Evolutionary conservation across 2,888 invertebrate species (phyloP), one percentile per base, ranked within the genome.

Genomic region (Congeria kusceri): DNA sequence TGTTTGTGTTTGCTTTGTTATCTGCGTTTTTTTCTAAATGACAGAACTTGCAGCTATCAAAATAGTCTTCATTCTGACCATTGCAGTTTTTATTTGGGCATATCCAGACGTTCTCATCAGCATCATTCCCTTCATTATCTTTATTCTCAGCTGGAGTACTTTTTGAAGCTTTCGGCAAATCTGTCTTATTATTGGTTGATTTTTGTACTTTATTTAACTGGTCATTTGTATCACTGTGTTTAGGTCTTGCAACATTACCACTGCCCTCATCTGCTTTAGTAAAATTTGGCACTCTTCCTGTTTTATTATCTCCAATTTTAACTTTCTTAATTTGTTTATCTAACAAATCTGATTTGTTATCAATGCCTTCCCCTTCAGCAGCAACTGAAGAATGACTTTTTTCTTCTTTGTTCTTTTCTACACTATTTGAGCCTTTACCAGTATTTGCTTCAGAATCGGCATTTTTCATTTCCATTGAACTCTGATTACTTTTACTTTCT

Each of bases 51-150:
- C 83, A 83, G 18, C 64, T 77, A 29, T 80, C 75, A 75, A 80
- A 76, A 27, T 69, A 80, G 15, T 65, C 25, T 18, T 72, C 77
- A 66, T 80, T 83, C 18, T 23, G 25, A n/a, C 61, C 46, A 15
- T 97, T 97, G 94, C 98, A 98, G 93, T 32, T 28, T 44, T 29
- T 27, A 71, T 96, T 96, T 77, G 95, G 95, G 94, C 97, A 98
- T 84, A 96, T 97, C 97, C 98, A 98, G 95, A 97, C 83, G 28
- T 67, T 77, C 28, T 66, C 80, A n/a, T 47, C 68, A 25, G 44
- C 20, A 20, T 47, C 29, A 23, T 61, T 29, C 23, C 18, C 47
- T n/a, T 74, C 68, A 58, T 57, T 68, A 64, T 20, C 59, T 46
- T 77, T 77, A 58, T 63, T 62, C 49, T 67, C 72, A 15, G 28